Percentiles rank a stretch among this genome's conserved stretches.
Conservation (phyloP, 2,113 vertebrate species). For the Sinocyclocheilus rhinocerous region DNA sequence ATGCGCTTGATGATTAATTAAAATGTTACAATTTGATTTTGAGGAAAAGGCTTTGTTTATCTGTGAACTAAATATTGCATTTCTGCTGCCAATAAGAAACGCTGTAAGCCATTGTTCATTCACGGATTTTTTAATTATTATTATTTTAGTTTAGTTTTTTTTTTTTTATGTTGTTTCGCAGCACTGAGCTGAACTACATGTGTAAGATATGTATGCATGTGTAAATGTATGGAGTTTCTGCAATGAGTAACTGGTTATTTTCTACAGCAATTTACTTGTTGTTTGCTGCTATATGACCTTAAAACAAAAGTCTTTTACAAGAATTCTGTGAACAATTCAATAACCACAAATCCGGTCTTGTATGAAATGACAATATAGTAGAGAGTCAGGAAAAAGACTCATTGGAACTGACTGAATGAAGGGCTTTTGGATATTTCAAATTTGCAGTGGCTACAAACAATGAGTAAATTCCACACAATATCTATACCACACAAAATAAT, state of each 20-base stretch:
- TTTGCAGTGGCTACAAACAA: slow-evolving; percentile 57
- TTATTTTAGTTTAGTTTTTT: neutral
- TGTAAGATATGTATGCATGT: slow-evolving; percentile 28
- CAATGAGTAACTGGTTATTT: slow-evolving; percentile 57
- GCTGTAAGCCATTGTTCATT: neutral
- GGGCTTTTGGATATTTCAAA: slow-evolving; percentile 1
- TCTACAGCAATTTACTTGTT: slow-evolving; percentile 63
- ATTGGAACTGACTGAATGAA: slow-evolving; percentile 29
- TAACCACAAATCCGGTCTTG: neutral
- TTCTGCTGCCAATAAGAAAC: neutral
- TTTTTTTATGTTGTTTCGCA: neutral
- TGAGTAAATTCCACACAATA: slow-evolving; percentile 68
- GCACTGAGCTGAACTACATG: slow-evolving; percentile 8
- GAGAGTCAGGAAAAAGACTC: neutral
- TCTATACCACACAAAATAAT: slow-evolving; percentile 54
- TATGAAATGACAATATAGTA: neutral
- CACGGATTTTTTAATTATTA: neutral
- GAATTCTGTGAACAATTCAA: slow-evolving; percentile 30
- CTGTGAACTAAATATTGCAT: neutral
- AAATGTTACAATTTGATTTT: neutral
- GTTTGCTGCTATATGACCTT: slow-evolving; percentile 58
- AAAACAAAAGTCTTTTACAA: neutral
- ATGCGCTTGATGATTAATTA: neutral
- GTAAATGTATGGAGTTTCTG: slow-evolving; percentile 8
- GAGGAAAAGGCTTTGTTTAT: neutral